Base-by-base conservation (phyloP, 2,113 vertebrate genomes). In the Cathartes aura region DNA sequence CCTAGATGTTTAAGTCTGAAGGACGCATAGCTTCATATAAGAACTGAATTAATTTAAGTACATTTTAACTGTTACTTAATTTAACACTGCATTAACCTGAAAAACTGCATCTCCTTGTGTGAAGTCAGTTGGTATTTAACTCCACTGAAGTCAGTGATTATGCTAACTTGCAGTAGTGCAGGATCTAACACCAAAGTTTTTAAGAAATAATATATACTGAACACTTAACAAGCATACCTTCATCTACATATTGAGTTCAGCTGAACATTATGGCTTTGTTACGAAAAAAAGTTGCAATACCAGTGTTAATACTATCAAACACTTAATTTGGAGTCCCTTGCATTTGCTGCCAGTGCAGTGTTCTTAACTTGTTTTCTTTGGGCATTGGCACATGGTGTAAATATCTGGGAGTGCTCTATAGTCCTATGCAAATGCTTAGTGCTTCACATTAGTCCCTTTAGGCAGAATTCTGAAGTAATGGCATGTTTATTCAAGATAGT, bases 401-500 rank as follows among this genome's bases (percentile, higher is more conserved):
- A 50, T 74, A 56, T 93, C 52, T 68, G 68, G 48, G 76, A 30
- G 36, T 83, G 21, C 45, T 81, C 66, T 73, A 0, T n/a, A 89
- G 83, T 84, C 89, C 79, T 91, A 90, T 59, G 94, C 81, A 93
- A 59, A 94, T 82, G 43, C 48, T 95, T 81, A 95, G 55, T 96
- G 42, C 50, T 95, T 82, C 47, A 45, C 24, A 56, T 42, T 34
- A 38, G 59, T 97, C 53, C 86, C 90, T 92, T 83, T 56, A 89
- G 89, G 84, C 93, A 93, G 92, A 95, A 96, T 93, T 95, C 88
- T 78, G 89, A 97, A 96, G 82, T 93, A 94, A 88, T 93, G 90
- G 72, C 60, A 59, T 97, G 90, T 98, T 98, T 94, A 92, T 93
- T 96, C 59, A 91, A 86, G 88, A 63, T 97, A 97, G 93, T 95